These are phyloP conservation scores for Unio delphinus DNA, from an alignment of 2,888 invertebrate genomes.

Conservation along the genomic window DNA sequence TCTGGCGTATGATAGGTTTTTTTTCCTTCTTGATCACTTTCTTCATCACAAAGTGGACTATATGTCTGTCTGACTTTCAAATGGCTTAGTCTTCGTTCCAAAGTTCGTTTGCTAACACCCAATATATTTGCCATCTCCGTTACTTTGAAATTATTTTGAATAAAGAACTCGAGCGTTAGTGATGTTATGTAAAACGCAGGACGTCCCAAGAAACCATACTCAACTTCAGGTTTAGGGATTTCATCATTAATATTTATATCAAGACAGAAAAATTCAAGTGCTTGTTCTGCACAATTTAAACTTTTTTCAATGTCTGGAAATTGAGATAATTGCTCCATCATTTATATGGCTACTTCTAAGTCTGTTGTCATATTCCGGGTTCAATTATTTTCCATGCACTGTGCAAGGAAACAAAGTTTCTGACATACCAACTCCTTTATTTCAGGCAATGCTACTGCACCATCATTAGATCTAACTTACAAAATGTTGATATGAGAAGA, in stretches of 20 bases:
- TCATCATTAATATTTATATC: background rate
- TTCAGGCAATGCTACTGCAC: no score
- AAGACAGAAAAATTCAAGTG: background rate
- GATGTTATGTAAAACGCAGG: slow-evolving; percentile 4
- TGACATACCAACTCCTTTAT: no score
- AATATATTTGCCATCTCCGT: background rate
- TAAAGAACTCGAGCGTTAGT: slow-evolving; percentile 1
- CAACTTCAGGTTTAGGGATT: no score
- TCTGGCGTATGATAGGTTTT: background rate
- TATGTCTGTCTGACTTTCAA: background rate
- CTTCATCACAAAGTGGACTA: slow-evolving; percentile 8
- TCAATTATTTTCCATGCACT: no score
- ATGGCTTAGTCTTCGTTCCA: slow-evolving; percentile 10
- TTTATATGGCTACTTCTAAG: no score
- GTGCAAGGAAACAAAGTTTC: no score
- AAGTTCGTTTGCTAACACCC: slow-evolving; percentile 10
- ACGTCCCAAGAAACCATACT: background rate
- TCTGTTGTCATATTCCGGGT: no score
- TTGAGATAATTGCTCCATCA: no score
- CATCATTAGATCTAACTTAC: slow-evolving; percentile 1
- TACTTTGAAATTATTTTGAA: no score
- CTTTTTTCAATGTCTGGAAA: no score
- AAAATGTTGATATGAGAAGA: slow-evolving; percentile 1
- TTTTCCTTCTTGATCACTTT: slow-evolving; percentile 8
- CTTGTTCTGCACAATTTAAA: no score